Conservation (phyloP, 2,888 invertebrate species). For the Erebia aethiops region DNA sequence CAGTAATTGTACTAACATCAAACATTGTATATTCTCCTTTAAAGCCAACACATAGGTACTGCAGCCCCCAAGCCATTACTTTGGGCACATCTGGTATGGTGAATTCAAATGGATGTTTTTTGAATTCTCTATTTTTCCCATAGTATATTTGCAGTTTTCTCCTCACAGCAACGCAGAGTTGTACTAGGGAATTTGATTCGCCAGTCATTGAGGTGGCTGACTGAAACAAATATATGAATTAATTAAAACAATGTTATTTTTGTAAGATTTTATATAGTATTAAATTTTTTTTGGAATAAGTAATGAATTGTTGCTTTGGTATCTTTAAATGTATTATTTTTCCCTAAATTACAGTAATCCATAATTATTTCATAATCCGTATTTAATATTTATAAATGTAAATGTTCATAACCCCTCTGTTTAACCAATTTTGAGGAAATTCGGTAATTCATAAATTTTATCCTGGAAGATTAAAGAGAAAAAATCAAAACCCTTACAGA, state of each 20-base stretch:
- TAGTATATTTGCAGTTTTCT: slow-evolving; percentile 93
- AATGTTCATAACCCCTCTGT: no score
- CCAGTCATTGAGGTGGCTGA: slow-evolving; percentile 83
- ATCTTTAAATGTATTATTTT: no score
- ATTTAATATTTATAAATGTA: no score
- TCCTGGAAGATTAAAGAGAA: no score
- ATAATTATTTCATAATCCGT: no score
- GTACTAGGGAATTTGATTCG: slow-evolving; percentile 88
- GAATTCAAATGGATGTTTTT: slow-evolving; percentile 88
- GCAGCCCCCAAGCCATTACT: slow-evolving; percentile 91
- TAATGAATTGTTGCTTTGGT: no score
- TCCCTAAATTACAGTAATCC: no score
- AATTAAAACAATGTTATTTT: neutral
- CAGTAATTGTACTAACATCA: slow-evolving; percentile 77
- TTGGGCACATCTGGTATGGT: slow-evolving; percentile 91
- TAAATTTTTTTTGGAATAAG: no score
- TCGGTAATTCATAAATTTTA: no score
- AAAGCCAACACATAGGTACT: slow-evolving; percentile 94
- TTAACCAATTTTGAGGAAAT: no score
- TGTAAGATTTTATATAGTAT: no score
- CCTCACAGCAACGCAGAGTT: slow-evolving; percentile 94
- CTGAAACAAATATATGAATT: slow-evolving; percentile 49
- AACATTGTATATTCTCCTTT: slow-evolving; percentile 91
- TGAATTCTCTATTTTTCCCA: slow-evolving; percentile 93
- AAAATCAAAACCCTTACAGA: no score